These are phyloP conservation scores for Rhinoderma darwinii DNA, from an alignment of 2,113 vertebrate species.

Conservation along the genomic window DNA sequence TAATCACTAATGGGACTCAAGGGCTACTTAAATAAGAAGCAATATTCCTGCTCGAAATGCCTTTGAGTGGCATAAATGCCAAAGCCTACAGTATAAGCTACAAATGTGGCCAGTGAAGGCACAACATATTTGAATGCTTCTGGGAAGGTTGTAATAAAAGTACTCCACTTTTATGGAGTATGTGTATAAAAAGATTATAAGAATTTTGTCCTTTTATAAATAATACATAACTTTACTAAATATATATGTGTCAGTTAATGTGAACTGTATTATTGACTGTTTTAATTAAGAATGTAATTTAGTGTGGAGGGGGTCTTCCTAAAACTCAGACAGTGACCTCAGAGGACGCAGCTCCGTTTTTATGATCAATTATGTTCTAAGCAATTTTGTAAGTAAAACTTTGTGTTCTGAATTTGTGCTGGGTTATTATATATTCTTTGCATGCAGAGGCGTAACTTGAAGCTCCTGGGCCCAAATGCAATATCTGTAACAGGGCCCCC, in stretches of 20 bases:
- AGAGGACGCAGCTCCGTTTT: not conserved
- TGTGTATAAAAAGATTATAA: slow-evolving; percentile 38
- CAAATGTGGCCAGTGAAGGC: slow-evolving; percentile 42
- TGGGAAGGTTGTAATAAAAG: slow-evolving; percentile 20
- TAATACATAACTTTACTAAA: slow-evolving; percentile 7
- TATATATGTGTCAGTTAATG: not conserved
- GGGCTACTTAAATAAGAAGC: slow-evolving; percentile 54
- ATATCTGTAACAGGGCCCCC: no score
- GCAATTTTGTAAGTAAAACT: not conserved
- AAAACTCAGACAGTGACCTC: not conserved
- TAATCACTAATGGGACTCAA: slow-evolving; percentile 44
- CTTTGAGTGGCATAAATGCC: slow-evolving; percentile 54
- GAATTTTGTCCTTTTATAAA: slow-evolving; percentile 27
- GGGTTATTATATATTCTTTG: no score
- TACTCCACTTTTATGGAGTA: slow-evolving; percentile 35
- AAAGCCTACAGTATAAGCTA: slow-evolving; percentile 27
- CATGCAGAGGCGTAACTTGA: no score
- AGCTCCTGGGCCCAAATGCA: no score
- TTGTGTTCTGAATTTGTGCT: not conserved
- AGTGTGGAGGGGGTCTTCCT: not conserved
- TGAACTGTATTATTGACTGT: not conserved
- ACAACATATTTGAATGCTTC: slow-evolving; percentile 35
- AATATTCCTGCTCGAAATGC: slow-evolving; percentile 52
- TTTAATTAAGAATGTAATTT: not conserved
- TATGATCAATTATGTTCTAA: not conserved